Base-by-base conservation (phyloP, 2,113 vertebrate genomes). In the Astatoreochromis straeleni region DNA sequence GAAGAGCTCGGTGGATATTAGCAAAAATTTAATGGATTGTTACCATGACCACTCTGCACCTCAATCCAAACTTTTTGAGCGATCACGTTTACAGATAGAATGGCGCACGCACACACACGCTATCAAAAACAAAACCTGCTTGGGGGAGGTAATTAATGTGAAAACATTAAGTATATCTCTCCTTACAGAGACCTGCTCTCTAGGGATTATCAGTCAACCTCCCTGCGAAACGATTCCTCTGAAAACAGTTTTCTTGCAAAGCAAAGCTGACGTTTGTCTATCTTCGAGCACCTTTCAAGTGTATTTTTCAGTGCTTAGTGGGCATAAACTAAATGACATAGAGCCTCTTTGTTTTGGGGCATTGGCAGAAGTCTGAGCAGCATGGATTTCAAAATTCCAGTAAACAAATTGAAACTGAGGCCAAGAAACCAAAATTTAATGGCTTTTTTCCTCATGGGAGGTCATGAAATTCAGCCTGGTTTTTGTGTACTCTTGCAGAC, bases 331-430 rank as follows among this genome's bases (percentile, higher is more conserved):
- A 17, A 70, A 60, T n/a, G 9, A 82, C 45, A 63, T 45, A 12
- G 7, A 31, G 24, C 17, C n/a, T 45, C 21, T 51, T 86, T 85
- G 65, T 82, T 80, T 51, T 70, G 57, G n/a, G 85, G 51, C 29
- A 24, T 14, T 42, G 21, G 57, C 14, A 21, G 40, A 88, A 85
- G 84, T 40, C 42, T 81, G 60, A 49, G 73, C 5, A 24, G 79
- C 53, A 31, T 47, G 21, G 2, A 40, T 80, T 26, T 85, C 38
- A 33, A 63, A 45, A 78, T 80, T 31, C 70, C 81, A 78, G 75
- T 19, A 84, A 86, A 89, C 80, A 85, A 86, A 88, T 85, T 35
- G 53, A 80, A 93, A 75, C 26, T 1, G 45, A 78, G 26, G 73
- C 73, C 73, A 78, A 78, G 42, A 51, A 78, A 78, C 73, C 45